phyloP scores from a whole-genome alignment of 2,888 invertebrate species.

The Octonoba sinensis region DNA sequence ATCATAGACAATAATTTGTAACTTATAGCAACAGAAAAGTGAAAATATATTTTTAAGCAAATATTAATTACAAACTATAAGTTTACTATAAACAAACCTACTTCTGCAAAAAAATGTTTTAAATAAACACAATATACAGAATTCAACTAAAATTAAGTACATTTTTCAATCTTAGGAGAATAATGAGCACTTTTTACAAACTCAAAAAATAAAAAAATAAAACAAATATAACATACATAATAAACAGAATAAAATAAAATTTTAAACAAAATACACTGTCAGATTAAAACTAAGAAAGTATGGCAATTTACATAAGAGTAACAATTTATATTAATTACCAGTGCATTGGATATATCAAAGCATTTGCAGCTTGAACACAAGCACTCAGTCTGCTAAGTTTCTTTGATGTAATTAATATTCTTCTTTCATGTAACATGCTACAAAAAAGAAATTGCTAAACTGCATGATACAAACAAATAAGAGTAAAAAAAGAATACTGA shows the following conservation, averaged over 20 bases:
- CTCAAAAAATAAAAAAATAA: not conserved
- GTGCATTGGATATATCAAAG: slow-evolving; percentile 96
- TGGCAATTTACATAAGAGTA: not conserved
- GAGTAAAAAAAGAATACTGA: no score
- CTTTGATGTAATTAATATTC: slow-evolving; percentile 92
- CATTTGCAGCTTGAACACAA: slow-evolving; percentile 87
- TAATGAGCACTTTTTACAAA: not conserved
- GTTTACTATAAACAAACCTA: no score
- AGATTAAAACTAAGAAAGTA: no score
- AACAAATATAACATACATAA: no score
- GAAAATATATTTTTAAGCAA: no score
- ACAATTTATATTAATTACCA: slow-evolving; percentile 76
- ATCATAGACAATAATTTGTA: no score
- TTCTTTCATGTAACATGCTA: slow-evolving; percentile 90
- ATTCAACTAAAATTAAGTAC: not conserved
- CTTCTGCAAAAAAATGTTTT: no score
- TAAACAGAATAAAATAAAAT: no score
- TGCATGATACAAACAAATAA: not conserved
- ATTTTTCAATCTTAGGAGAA: not conserved
- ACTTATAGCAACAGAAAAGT: no score
- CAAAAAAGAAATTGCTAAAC: slow-evolving; percentile 59
- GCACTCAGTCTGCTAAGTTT: slow-evolving; percentile 91
- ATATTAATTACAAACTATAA: no score
- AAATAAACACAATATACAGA: no score
- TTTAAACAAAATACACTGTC: no score